Evolutionary conservation across 2,797 vertebrate species (phyloP).

Genomic region (Salmo trutta): DNA sequence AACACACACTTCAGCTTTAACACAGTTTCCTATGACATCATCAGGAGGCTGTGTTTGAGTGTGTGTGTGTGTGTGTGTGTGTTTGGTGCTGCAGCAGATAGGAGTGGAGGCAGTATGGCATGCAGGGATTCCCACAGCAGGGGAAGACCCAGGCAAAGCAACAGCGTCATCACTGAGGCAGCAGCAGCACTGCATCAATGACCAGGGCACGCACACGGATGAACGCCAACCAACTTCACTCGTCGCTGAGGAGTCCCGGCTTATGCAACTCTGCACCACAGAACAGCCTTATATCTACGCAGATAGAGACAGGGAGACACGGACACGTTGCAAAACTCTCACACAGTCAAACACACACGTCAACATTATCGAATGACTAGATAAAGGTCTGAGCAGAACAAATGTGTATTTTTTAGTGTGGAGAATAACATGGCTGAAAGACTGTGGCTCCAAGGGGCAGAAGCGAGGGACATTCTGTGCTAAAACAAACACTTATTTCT

Average conservation of each 20-base stretch:
- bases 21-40: neutral
- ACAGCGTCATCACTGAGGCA: constrained; percentile 63
- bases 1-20: neutral
- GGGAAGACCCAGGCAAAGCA: constrained; percentile 66
- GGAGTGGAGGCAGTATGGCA: constrained; percentile 37
- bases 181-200: constrained; percentile 57
- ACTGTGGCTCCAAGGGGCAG: constrained; percentile 24
- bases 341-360: constrained; percentile 19
- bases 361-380: constrained; percentile 15
- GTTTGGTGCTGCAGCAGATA: constrained; percentile 16
- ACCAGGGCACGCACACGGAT: constrained; percentile 44
- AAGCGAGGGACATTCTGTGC: constrained; percentile 31
- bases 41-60: neutral
- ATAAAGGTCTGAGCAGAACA: constrained; percentile 37
- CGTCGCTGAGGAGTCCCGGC: neutral
- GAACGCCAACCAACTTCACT: neutral
- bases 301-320: neutral
- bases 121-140: constrained; percentile 73
- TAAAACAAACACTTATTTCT: neutral
- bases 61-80: constrained; percentile 12
- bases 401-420: constrained; percentile 3
- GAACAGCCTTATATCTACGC: neutral
- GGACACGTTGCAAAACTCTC: neutral
- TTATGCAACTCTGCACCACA: constrained; percentile 4
- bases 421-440: constrained; percentile 20